Base-by-base conservation (phyloP, 2,888 invertebrate species). In the Scaeva pyrastri region DNA sequence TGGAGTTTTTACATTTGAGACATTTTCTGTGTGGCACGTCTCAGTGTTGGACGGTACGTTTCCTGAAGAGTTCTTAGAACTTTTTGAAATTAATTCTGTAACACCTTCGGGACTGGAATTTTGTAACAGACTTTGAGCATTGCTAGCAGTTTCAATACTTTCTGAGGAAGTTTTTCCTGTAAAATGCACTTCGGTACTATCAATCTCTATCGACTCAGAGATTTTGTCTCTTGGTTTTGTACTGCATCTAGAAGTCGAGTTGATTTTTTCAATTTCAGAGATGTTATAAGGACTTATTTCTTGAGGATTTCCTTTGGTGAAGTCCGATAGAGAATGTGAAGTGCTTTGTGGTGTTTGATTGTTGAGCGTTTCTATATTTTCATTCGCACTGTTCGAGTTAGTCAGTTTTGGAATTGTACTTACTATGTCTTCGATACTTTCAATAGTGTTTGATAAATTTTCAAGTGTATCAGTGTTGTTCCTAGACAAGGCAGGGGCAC, bases 81-180 rank as follows among this genome's bases (percentile, higher is more conserved):
- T 39, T 21, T 16, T 45, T 21, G 64, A 45, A 19, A 31, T 14
- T 45, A 3, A 41, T 26, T 16, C 52, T 31, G 16, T n/a, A 16
- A 19, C 11, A 48, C 14, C 60, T 19, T 31, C 6, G 8, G 31
- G 8, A 36, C 10, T 62, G 1, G 14, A 43, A 16, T n/a, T 62
- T 7, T 12, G n/a, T 23, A 64, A 39, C 14, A 41, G 7, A 39
- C 11, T 36, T 31, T 16, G 12, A 12, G 4, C 11, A 23, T 14
- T 26, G 8, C 45, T 66, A 23, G 26, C 73, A 26, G 66, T 41
- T 21, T 31, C 45, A 45, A 12, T n/a, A 39, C 10, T 39, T 26
- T 21, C 21, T 50, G 10, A 11, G 21, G 36, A n/a, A 19, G 6
- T 6, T 11, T 12, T 48, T n/a, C 31, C 12, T 12, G 70, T 16